Evolutionary conservation across 92 coral and sea anemone genomes (phyloP), one percentile per base, ranked within the genome.

Genomic region (Umimayanthus chanpuru): DNA sequence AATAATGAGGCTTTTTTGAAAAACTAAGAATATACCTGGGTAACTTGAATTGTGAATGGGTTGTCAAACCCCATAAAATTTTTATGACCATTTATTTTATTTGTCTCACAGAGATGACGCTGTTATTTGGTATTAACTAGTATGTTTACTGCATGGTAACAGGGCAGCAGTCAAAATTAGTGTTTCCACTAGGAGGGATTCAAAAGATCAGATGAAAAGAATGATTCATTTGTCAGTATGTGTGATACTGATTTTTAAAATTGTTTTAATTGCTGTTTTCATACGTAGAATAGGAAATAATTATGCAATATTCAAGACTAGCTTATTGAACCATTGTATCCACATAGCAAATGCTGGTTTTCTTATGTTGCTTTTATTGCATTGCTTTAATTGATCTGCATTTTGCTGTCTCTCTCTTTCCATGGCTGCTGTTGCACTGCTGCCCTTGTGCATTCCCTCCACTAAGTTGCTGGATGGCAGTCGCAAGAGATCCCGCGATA

Each of bases 401-500:
- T 94, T 92, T 95, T 92, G 91, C 91, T 77, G 64, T 86, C 26
- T 68, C 78, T 83, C 76, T 88, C 70, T 85, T 88, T 87, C 89
- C 93, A 91, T 87, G 88, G 89, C 70, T 88, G 92, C 92, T 90
- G 81, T 79, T 73, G 85, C 80, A 88, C 77, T 86, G 82, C 74
- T 94, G 92, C 87, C 92, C 94, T 94, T 92, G 96, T 94, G 90
- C 93, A 91, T 79, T 88, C 83, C 89, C 91, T 81, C 81, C 91
- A 76, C 92, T 93, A 91, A 95, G 98, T 91, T 93, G 98, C 94
- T 93, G 91, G 88, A 81, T 77, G 91, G 93, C 82, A 80, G 92
- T 93, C 98, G 98, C 98, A 95, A 95, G 98, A 95, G 98, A 90
- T 91, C 92, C 90, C 94, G 94, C 94, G 98, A 95, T 78, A 85